These are phyloP conservation scores for Cylloceria caligata DNA, from an alignment of 2,888 invertebrate species.

Conservation along the genomic window DNA sequence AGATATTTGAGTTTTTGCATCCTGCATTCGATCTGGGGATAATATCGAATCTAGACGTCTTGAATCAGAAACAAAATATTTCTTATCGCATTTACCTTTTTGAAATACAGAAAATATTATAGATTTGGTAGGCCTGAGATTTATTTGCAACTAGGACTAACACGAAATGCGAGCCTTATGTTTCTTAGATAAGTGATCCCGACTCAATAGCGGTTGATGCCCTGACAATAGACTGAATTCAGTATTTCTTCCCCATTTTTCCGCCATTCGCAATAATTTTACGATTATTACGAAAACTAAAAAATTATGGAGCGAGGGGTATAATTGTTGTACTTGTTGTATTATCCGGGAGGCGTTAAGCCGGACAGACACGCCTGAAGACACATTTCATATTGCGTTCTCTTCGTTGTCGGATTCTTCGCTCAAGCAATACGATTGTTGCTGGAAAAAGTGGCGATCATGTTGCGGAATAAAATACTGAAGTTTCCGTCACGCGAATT, in stretches of 20 bases:
- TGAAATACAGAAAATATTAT: conserved; percentile 14
- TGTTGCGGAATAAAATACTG: conserved; percentile 10
- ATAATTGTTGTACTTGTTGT: conserved; percentile 56
- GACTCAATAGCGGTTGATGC: conserved; percentile 62
- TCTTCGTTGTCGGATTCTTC: conserved; percentile 24
- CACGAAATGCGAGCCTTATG: conserved; percentile 64
- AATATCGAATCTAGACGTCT: conserved; percentile 60
- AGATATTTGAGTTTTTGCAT: conserved; percentile 59
- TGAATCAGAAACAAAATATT: conserved; percentile 61
- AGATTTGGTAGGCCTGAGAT: conserved; percentile 54
- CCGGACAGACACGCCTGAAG: conserved; percentile 30
- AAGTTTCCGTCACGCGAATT: conserved; percentile 6
- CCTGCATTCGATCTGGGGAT: conserved; percentile 59
- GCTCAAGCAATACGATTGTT: conserved; percentile 43
- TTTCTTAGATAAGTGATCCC: conserved; percentile 67
- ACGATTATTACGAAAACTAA: conserved; percentile 53
- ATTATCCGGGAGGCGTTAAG: conserved; percentile 48
- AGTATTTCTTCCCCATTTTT: conserved; percentile 65
- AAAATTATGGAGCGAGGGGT: conserved; percentile 46
- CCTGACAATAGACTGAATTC: conserved; percentile 65
- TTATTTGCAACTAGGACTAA: conserved; percentile 68
- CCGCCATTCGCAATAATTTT: conserved; percentile 65
- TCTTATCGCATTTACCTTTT: conserved; percentile 45
- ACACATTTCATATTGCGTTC: conserved; percentile 30
- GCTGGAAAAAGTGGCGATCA: conserved; percentile 22